Base-by-base conservation (phyloP, 2,797 vertebrate species). In the Etheostoma perlongum region DNA sequence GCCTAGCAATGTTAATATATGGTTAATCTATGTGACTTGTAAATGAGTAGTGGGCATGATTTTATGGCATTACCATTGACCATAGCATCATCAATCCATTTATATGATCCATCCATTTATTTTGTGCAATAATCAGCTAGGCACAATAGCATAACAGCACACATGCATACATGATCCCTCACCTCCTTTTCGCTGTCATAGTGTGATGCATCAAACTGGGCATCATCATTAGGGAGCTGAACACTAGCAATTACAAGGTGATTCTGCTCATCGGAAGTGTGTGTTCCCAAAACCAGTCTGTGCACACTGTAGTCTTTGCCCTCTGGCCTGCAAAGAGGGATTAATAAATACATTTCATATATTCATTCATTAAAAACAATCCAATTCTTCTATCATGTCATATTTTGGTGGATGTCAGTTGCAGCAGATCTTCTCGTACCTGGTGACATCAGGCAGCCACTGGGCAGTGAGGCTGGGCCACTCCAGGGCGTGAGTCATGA, bases 171-270 rank as follows among this genome's bases (percentile, higher is more conserved):
- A 44, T 47, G 8, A 33, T 46, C 15, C 4, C 84, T 88, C 83
- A 98, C 98, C 98, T 95, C 98, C 98, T 95, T 99, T 87, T 99
- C 98, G 59, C 97, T 99, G 87, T 99, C 98, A 12, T 99, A 99
- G 91, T 99, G 97, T 0, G 98, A 99, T 1, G 98, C 98, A 87
- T 99, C 98, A 88, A 99, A 99, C 91, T 99, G 98, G 1, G 98
- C 97, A 8, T 99, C 98, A 0, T 99, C 98, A 0, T 99, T 99
- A 11, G 98, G 98, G 67, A 99, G 92, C 84, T 99, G 98, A 78
- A 99, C 98, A 0, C 98, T 99, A 1, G 98, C 98, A 44, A 99
- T 99, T 64, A 99, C 98, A 19, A 99, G 95, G 79, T 99, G 98
- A 81, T 99, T 99, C 78, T 99, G 98, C 36, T 99, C 98, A 87